These are phyloP conservation scores for Setipinna tenuifilis DNA, from an alignment of 2,797 vertebrate species.

Conservation along the genomic window DNA sequence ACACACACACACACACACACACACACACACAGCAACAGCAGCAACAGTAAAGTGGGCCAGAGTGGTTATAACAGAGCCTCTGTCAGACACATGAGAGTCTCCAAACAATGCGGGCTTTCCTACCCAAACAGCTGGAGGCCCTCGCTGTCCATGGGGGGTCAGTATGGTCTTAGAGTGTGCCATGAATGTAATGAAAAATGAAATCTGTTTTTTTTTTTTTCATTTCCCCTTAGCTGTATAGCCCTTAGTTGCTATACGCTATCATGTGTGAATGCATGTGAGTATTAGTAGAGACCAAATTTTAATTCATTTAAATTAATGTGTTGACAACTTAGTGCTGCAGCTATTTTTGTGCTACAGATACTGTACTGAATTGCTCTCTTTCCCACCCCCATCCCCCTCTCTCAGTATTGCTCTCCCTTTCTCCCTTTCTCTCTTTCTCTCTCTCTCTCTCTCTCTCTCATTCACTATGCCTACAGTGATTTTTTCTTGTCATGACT, in stretches of 20 bases:
- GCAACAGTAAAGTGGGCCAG: not conserved
- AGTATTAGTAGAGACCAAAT: not conserved
- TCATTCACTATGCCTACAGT: not conserved
- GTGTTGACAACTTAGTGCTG: not conserved
- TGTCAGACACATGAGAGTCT: not conserved
- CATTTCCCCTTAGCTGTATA: no score
- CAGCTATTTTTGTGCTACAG: not conserved
- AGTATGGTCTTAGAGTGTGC: not conserved
- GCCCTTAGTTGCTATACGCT: not conserved
- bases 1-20: slow-evolving; percentile 10
- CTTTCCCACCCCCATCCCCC: no score
- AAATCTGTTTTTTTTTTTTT: not conserved
- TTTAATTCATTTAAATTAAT: not conserved
- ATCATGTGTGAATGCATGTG: not conserved
- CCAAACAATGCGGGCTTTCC: not conserved
- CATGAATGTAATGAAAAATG: not conserved
- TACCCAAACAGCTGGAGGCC: not conserved
- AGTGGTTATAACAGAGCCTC: not conserved
- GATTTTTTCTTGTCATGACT: not conserved
- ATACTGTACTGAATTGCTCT: no score
- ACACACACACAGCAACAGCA: not conserved
- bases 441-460: not conserved
- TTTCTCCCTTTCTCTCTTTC: not conserved
- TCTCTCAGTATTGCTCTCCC: not conserved
- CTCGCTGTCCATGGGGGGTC: not conserved